Evolutionary conservation across 2,888 invertebrate species (phyloP).

Genomic region (Folsomia candida): DNA sequence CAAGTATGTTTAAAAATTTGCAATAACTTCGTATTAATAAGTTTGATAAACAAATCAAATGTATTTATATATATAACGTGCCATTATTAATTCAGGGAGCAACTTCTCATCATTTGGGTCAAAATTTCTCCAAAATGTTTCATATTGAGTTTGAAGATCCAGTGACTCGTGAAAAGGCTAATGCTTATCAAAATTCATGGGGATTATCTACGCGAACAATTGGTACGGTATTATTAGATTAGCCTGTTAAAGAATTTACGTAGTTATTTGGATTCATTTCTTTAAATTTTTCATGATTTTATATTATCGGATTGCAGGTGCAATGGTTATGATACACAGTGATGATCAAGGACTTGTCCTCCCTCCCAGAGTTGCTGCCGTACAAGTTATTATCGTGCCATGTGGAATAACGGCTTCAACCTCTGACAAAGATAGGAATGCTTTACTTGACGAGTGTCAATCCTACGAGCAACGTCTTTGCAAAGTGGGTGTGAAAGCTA

Average conservation of each 20-base stretch:
- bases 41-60: too few species aligned
- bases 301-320: constrained; percentile 53
- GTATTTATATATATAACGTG: too few species aligned
- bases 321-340: constrained; percentile 75
- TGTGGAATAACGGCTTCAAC: constrained; percentile 89
- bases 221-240: too few species aligned
- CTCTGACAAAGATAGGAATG: constrained; percentile 67
- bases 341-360: constrained; percentile 95
- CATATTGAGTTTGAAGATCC: constrained; percentile 93
- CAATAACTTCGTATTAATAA: background rate
- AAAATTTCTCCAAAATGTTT: constrained; percentile 99
- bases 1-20: constrained; percentile 60
- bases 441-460: constrained; percentile 66
- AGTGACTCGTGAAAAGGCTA: constrained; percentile 68
- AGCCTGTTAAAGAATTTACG: background rate
- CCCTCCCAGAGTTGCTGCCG: constrained; percentile 84
- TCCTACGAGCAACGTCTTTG: constrained; percentile 66
- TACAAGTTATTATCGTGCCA: constrained; percentile 87
- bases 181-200: constrained; percentile 97
- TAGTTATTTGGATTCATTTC: constrained; percentile 1
- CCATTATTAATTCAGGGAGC: too few species aligned
- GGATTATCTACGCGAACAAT: constrained; percentile 96
- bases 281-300: background rate
- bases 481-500: constrained; percentile 67
- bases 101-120: constrained; percentile 97